Base-by-base conservation (phyloP, 2,888 invertebrate species). In the Amaurobius ferox region DNA sequence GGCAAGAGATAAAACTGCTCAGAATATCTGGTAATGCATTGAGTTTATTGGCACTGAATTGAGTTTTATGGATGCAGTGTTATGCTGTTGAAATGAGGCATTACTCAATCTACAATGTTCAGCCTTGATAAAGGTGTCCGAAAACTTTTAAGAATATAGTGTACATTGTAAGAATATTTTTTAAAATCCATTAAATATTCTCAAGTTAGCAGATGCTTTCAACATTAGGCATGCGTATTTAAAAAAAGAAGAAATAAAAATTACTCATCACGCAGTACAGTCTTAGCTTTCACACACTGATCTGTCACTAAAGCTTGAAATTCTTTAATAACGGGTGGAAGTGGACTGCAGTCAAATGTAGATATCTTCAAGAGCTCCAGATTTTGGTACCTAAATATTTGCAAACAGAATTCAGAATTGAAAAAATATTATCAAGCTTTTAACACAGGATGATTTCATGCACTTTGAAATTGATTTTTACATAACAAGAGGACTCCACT, bases 281-380 rank as follows among this genome's bases (percentile, higher is more conserved):
- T n/a, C 26, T 28, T 71, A 11, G 72, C 77, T 30, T 55, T 62
- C 19, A 26, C 19, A n/a, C 83, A 85, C 19, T 77, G 66, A 7
- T 44, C 28, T 30, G 30, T 29, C 1, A 85, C 67, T 26, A 29
- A 55, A n/a, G 28, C n/a, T 62, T 40, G 77, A n/a, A 85, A 85
- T 48, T 30, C 72, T 61, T 77, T 67, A 61, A 72, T 48, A n/a
- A 35, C 28, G n/a, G 71, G 83, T 16, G 83, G 71, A 29, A 85
- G 19, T n/a, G 72, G 83, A 85, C 66, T 85, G 2, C 39, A 77
- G 5, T 71, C 64, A 55, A 85, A 77, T 23, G 66, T 55, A 26
- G 32, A 6, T n/a, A 66, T 64, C 5, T 71, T 28, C 13, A 85
- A 64, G 3, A 85, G 35, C n/a, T 77, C 72, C 48, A 64, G 6